Evolutionary conservation across 2,113 vertebrate species (phyloP), one percentile per base, ranked within the genome.

Genomic region (Tretioscincus oriximinensis): DNA sequence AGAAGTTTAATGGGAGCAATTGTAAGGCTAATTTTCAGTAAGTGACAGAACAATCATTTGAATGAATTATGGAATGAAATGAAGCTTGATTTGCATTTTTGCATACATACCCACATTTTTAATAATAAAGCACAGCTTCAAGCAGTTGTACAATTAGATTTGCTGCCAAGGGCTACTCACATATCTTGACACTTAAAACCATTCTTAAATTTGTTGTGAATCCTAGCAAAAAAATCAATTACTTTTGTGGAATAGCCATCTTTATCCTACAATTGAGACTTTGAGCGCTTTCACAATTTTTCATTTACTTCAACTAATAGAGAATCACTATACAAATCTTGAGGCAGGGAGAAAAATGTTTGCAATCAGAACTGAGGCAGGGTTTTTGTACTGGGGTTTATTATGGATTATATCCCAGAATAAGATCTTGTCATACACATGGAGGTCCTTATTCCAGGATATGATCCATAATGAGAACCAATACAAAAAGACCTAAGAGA

Each of bases 1-100:
- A 87, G 86, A 88, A 87, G 64, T 86, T 91, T 86, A 90, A 89
- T 77, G 80, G 65, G 35, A 29, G 79, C 78, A 66, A 89, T 89
- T 88, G 76, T 63, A 68, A 81, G 60, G 63, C 90, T 88, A 82
- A 92, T 92, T 90, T 82, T 77, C 70, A 85, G 22, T 79, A 49
- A 81, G 70, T 67, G 79, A 78, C 84, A 75, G n/a, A 54, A 72
- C 63, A n/a, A 45, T 81, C 54, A 0, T 0, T 83, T 72, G 41
- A 29, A 29, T 67, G 66, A 75, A 76, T 76, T 77, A 73, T 83
- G 67, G 73, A 14, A 65, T 81, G 81, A 7, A 75, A 29, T 64
- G 66, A 80, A 76, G 58, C 22, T 41, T 80, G 45, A 65, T 67
- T 79, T 71, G 72, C 21, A 2, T 35, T 86, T 87, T 61, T 74